phyloP scores from a whole-genome alignment of 2,113 vertebrate species.

The Saguinus imperator region DNA sequence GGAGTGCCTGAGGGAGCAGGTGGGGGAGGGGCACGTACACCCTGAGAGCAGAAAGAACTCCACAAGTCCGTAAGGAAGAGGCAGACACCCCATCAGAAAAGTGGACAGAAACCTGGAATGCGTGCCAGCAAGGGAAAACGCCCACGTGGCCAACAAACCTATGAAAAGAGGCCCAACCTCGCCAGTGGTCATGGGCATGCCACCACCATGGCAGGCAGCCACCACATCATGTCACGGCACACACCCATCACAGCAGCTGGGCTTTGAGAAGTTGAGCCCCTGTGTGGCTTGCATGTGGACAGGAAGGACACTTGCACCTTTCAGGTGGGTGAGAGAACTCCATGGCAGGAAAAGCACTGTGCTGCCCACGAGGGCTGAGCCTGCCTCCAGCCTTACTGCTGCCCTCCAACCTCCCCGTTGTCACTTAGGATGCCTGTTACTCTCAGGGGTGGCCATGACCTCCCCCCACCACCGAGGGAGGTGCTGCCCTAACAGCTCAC shows the following conservation, averaged over 20 bases:
- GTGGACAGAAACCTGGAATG: neutral
- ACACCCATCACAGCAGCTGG: neutral
- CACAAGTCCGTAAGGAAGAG: neutral
- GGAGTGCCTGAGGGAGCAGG: neutral
- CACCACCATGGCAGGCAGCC: neutral
- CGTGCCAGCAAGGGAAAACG: neutral
- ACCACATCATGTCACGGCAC: rapidly evolving
- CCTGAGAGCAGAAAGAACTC: neutral
- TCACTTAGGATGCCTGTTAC: neutral
- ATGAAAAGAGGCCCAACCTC: neutral
- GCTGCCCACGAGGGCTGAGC: too few relatives aligned
- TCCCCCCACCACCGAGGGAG: too few relatives aligned
- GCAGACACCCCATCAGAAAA: neutral
- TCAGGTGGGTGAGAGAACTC: neutral
- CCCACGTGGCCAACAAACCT: neutral
- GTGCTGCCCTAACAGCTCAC: neutral
- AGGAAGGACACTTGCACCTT: neutral
- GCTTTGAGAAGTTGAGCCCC: neutral
- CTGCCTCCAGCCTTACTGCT: neutral
- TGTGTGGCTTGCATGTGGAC: neutral
- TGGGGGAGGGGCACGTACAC: neutral
- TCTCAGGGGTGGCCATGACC: neutral
- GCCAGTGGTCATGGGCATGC: rapidly evolving
- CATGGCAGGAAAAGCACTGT: neutral
- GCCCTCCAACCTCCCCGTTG: rapidly evolving